Percentiles rank a stretch among this genome's conserved stretches.
Conservation (phyloP, 1,140 invertebrate species). For the Hylaeus anthracinus region DNA sequence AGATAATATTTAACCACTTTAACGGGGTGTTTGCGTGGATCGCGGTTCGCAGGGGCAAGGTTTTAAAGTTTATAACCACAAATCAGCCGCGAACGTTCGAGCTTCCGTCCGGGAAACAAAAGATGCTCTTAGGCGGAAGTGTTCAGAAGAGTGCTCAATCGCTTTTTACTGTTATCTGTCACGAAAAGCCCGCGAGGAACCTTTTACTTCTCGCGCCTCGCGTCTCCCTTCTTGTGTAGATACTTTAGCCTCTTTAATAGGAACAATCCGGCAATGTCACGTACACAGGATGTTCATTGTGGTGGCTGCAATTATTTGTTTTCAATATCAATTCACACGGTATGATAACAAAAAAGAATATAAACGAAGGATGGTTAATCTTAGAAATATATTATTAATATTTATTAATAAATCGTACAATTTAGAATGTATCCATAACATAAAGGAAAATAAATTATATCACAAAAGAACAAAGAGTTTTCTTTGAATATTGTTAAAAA, state of each 20-base stretch:
- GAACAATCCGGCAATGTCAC: neutral
- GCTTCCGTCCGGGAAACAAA: neutral
- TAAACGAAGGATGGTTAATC: too few relatives aligned
- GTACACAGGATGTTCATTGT: neutral
- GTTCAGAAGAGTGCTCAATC: constrained; percentile 8
- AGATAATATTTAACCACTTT: neutral
- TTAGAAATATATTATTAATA: too few relatives aligned
- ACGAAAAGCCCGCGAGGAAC: neutral
- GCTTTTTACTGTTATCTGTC: constrained; percentile 14
- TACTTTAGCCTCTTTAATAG: neutral
- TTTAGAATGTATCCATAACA: too few relatives aligned
- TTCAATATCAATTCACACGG: too few relatives aligned
- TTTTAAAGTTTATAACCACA: neutral
- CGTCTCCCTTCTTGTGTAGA: neutral
- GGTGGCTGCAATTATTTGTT: too few relatives aligned
- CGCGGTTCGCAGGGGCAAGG: neutral
- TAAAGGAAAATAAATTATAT: too few relatives aligned
- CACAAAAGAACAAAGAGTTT: too few relatives aligned
- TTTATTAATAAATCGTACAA: too few relatives aligned
- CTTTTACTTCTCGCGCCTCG: neutral
- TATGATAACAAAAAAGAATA: too few relatives aligned
- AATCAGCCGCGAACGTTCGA: neutral
- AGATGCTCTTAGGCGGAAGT: neutral
- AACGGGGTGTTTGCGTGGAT: neutral
- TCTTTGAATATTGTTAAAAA: too few relatives aligned